phyloP scores from a whole-genome alignment of 2,888 invertebrate genomes.

The Phaonia tiefii region DNA sequence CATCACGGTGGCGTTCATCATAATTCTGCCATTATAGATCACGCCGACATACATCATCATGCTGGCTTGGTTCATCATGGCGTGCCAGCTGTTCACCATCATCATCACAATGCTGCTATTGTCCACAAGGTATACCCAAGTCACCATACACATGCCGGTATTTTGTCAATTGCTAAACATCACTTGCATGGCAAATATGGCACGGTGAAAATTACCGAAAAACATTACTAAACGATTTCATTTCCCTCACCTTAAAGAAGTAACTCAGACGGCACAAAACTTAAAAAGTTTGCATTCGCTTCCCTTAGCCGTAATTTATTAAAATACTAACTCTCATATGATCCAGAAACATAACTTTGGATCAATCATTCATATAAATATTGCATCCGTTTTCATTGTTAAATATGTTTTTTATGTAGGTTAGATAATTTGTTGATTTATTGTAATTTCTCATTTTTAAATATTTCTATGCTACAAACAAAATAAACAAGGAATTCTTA shows the following conservation, averaged over 20 bases:
- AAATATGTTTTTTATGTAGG: slow-evolving; percentile 36
- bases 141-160: slow-evolving; percentile 73
- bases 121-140: slow-evolving; percentile 73
- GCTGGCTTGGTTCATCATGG: slow-evolving; percentile 72
- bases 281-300: slow-evolving; percentile 29
- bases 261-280: slow-evolving; percentile 55
- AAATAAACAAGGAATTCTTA: no score
- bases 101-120: slow-evolving; percentile 70
- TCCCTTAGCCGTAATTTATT: slow-evolving; percentile 74
- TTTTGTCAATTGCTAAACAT: slow-evolving; percentile 76
- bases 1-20: slow-evolving; percentile 52
- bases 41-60: slow-evolving; percentile 70
- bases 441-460: no score
- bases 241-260: slow-evolving; percentile 52
- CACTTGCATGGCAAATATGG: slow-evolving; percentile 78
- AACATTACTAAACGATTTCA: slow-evolving; percentile 78
- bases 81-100: slow-evolving; percentile 68
- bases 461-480: no score
- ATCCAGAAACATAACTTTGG: slow-evolving; percentile 41
- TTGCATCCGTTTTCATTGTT: slow-evolving; percentile 23
- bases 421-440: slow-evolving; percentile 35
- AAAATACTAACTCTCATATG: slow-evolving; percentile 61
- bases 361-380: slow-evolving; percentile 32
- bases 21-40: slow-evolving; percentile 53
- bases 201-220: slow-evolving; percentile 78